A percentile compares a stretch with the other conserved stretches of the same genome.
Evolutionary conservation across 2,797 vertebrate species (phyloP).

Genomic region (Malacoctenus gilli): DNA sequence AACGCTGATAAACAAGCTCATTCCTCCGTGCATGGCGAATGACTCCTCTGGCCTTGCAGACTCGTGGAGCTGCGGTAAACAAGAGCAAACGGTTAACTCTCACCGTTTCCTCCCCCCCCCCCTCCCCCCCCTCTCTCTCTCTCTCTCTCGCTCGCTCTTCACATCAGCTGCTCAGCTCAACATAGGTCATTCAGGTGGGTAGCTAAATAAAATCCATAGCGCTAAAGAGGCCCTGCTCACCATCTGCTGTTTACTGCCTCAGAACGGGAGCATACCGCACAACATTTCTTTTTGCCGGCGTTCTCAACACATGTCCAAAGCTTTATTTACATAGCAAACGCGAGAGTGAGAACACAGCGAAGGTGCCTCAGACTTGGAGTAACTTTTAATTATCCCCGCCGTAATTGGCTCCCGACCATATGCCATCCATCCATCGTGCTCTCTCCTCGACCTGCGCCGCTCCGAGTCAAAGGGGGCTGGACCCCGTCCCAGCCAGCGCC

Average conservation of each 20-base stretch:
- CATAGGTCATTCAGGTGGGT: slow-evolving; percentile 81
- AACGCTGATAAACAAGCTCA: slow-evolving; percentile 81
- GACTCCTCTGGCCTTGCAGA: slow-evolving; percentile 75
- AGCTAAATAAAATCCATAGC: slow-evolving; percentile 73
- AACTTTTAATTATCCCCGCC: slow-evolving; percentile 22
- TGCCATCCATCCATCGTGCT: too few relatives aligned
- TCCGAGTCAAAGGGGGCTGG: too few relatives aligned
- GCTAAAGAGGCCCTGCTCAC: slow-evolving; percentile 74
- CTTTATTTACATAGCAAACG: slow-evolving; percentile 61
- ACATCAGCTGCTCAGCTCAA: slow-evolving; percentile 70
- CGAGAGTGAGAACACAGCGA: slow-evolving; percentile 20
- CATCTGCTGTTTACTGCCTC: slow-evolving; percentile 88
- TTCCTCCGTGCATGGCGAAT: slow-evolving; percentile 70
- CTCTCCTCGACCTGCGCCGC: too few relatives aligned
- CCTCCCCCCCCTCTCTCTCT: slow-evolving; percentile 1
- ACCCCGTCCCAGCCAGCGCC: too few relatives aligned
- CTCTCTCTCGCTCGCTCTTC: slow-evolving; percentile 18
- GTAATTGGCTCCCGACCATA: too few relatives aligned
- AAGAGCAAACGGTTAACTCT: slow-evolving; percentile 70
- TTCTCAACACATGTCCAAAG: slow-evolving; percentile 53
- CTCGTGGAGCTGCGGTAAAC: slow-evolving; percentile 74
- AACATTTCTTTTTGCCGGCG: slow-evolving; percentile 58
- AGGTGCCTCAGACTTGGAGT: slow-evolving; percentile 2
- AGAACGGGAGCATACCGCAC: slow-evolving; percentile 62
- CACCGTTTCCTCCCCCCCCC: slow-evolving; percentile 15